Evolutionary conservation across 2,888 invertebrate species (phyloP), one percentile per base, ranked within the genome.

Genomic region (Archips xylosteana): DNA sequence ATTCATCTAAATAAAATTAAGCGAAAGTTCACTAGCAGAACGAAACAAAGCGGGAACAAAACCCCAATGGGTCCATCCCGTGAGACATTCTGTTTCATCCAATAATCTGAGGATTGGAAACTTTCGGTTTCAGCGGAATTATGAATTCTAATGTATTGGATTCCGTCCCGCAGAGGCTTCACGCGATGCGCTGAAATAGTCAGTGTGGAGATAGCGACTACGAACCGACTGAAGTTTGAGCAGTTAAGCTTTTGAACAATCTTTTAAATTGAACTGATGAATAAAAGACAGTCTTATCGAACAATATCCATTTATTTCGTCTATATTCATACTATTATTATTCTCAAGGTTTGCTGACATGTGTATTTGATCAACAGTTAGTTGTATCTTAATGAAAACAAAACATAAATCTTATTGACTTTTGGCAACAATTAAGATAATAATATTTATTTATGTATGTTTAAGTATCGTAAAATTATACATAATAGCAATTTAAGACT

Each of bases 61-160:
- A 68, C 59, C 47, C 68, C 47, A 60, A 68, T 60, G 47, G 45
- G 67, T 60, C 66, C 67, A 13, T 59, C 67, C 67, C 67, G 59
- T 67, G 67, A 67, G 59, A 57, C 59, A 39, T 59, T 34, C 67
- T 47, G 59, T 67, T 66, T 67, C 59, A 67, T 67, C 70, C 62
- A 70, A 62, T 62, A 70, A 70, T 70, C 70, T 63, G 32, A 23
- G 70, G 63, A 70, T 70, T 36, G 49, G 57, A 70, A 70, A 70
- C 70, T 70, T 70, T 61, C 62, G 36, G 63, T 42, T 70, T 70
- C 63, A 63, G 39, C 42, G 54, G 60, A 70, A 70, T 70, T 70
- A 70, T 70, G 70, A 70, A 70, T 63, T 70, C 60, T 70, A 70
- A 70, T 60, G 68, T 68, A 68, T 68, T 68, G 54, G 68, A 47